These are phyloP conservation scores for Nudaria mundana DNA, from an alignment of 2,888 invertebrate species.

Conservation along the genomic window DNA sequence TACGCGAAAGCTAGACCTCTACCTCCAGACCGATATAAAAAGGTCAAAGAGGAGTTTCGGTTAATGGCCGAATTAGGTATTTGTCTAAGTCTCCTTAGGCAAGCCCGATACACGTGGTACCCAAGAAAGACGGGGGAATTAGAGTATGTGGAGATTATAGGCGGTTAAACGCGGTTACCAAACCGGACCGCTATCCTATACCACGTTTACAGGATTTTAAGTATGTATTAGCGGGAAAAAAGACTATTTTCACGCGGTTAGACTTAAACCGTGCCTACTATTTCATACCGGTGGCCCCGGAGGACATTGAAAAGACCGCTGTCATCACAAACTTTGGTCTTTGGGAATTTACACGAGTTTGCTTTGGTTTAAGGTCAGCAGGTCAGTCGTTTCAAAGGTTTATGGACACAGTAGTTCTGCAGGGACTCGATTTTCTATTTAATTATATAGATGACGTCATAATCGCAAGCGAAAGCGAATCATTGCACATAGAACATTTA, in stretches of 20 bases:
- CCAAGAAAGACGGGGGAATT: conserved; percentile 24
- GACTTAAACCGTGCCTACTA: conserved; percentile 4
- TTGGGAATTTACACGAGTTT: conserved; percentile 4
- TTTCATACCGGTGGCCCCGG: neutral
- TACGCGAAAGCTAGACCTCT: conserved; percentile 35
- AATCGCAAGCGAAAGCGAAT: neutral
- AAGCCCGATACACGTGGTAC: conserved; percentile 30
- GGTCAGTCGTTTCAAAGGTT: conserved; percentile 7
- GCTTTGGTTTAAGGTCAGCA: conserved; percentile 5
- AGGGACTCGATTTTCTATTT: conserved; percentile 2
- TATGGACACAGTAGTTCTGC: conserved; percentile 4
- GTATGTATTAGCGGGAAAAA: neutral
- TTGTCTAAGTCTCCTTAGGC: conserved; percentile 54
- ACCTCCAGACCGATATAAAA: conserved; percentile 36
- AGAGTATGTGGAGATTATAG: conserved; percentile 52
- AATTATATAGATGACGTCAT: conserved; percentile 3
- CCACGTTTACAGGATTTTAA: conserved; percentile 4
- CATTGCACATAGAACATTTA: conserved; percentile 1
- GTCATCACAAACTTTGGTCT: conserved; percentile 7
- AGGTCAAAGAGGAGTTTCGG: neutral
- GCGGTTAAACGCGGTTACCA: conserved; percentile 38
- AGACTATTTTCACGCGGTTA: neutral
- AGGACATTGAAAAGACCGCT: conserved; percentile 10
- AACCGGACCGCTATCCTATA: conserved; percentile 22
- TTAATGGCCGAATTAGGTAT: conserved; percentile 34